Conservation (phyloP, 2,797 vertebrate species). For the Alauda arvensis region DNA sequence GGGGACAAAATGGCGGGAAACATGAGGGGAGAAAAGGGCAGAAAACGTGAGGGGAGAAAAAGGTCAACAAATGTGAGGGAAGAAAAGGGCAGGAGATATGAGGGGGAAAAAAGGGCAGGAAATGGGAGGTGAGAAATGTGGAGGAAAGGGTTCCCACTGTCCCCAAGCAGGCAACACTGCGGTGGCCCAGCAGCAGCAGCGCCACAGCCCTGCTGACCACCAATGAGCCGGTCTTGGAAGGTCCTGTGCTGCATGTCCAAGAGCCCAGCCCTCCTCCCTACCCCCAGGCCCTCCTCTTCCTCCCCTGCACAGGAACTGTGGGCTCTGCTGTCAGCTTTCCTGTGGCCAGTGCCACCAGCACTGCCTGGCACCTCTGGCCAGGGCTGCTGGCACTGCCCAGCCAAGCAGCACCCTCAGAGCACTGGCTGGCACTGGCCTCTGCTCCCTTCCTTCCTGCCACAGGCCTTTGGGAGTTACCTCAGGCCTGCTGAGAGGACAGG, state of each 20-base stretch:
- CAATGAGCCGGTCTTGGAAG: neutral
- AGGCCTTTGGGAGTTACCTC: neutral
- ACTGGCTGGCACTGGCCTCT: neutral
- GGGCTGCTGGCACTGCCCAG: neutral
- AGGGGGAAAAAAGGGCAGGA: neutral
- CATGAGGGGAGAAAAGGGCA: no score
- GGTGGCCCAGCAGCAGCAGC: neutral
- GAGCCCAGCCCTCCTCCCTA: neutral
- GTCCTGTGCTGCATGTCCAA: rapidly evolving
- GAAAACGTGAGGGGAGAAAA: no score
- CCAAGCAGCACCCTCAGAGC: no score
- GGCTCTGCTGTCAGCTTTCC: neutral
- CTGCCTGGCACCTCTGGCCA: neutral
- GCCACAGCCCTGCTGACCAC: neutral
- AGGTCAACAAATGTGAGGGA: no score
- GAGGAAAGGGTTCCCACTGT: neutral
- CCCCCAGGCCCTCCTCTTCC: neutral
- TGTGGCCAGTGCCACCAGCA: neutral
- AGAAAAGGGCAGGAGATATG: no score
- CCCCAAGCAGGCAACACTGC: neutral
- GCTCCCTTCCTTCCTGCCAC: neutral
- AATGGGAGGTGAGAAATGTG: no score
- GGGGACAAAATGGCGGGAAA: no score
- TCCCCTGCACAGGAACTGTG: neutral
- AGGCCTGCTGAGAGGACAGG: neutral